Conservation (phyloP, 2,888 invertebrate species). For the Eilema sororculum region DNA sequence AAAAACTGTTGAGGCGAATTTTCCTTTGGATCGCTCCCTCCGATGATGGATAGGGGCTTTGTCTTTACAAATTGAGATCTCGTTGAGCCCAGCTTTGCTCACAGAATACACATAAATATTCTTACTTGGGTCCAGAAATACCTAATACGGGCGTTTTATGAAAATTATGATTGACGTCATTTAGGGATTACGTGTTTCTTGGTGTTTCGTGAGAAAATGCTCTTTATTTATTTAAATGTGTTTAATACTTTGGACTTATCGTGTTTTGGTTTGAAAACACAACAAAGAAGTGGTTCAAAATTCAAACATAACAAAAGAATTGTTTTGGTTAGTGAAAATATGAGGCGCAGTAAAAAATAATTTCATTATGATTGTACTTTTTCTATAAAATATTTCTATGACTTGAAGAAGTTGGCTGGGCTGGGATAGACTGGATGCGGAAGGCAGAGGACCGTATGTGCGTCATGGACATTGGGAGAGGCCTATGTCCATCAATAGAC, state of each 20-base stretch:
- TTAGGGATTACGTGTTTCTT: conserved; percentile 34
- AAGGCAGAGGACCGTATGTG: no score
- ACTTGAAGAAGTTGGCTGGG: no score
- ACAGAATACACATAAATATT: conserved; percentile 55
- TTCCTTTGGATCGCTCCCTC: conserved; percentile 42
- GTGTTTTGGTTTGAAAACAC: background rate
- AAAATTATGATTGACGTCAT: conserved; percentile 51
- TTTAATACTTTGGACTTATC: background rate
- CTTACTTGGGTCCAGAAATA: conserved; percentile 48
- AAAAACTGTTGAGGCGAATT: conserved; percentile 38
- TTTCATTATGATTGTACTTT: no score
- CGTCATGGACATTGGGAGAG: no score
- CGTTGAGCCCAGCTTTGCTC: conserved; percentile 52
- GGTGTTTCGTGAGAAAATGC: conserved; percentile 21
- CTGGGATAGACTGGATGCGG: no score
- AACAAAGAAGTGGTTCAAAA: no score
- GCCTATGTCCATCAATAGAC: no score
- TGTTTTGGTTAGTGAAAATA: no score
- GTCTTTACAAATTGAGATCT: conserved; percentile 72
- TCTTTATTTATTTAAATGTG: conserved; percentile 17
- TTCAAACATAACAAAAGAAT: no score
- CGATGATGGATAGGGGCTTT: conserved; percentile 70
- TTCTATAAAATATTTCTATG: no score
- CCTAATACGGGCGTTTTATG: conserved; percentile 45
- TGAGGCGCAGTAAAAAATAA: no score